These are phyloP conservation scores for Heliconius sara DNA, from an alignment of 2,888 invertebrate genomes.

Conservation along the genomic window DNA sequence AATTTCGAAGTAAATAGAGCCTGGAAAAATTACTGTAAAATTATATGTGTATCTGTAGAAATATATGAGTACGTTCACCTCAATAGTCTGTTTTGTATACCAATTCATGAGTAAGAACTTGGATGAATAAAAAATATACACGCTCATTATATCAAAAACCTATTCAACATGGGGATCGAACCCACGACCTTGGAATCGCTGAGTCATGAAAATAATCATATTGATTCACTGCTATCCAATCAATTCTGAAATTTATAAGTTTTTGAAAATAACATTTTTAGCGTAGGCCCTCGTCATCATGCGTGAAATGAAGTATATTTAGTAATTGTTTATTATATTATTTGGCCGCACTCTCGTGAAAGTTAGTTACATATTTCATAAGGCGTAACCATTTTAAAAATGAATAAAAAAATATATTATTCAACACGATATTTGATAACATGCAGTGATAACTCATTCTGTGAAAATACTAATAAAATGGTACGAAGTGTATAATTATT, in stretches of 20 bases:
- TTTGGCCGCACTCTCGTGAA: neutral
- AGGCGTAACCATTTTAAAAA: neutral
- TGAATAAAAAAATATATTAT: neutral
- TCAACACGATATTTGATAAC: neutral
- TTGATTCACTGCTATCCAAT: neutral
- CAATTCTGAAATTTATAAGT: neutral
- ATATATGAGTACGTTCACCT: neutral
- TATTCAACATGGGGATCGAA: neutral
- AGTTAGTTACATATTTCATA: neutral
- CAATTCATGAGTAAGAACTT: too few species aligned
- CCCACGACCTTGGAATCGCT: too few species aligned
- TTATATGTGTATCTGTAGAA: neutral
- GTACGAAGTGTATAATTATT: neutral
- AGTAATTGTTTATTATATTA: neutral
- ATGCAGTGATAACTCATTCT: neutral
- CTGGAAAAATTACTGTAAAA: too few species aligned
- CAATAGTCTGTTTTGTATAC: neutral
- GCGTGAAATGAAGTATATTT: neutral
- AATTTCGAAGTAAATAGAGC: too few species aligned
- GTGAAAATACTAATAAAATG: constrained; percentile 11
- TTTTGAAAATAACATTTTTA: constrained; percentile 1
- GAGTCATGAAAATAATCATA: too few species aligned
- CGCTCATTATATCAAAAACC: neutral
- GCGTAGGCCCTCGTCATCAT: constrained; percentile 2
- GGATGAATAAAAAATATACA: too few species aligned